These are phyloP conservation scores for Ivindomyrus marchei DNA, from an alignment of 2,113 vertebrate species.

Conservation along the genomic window DNA sequence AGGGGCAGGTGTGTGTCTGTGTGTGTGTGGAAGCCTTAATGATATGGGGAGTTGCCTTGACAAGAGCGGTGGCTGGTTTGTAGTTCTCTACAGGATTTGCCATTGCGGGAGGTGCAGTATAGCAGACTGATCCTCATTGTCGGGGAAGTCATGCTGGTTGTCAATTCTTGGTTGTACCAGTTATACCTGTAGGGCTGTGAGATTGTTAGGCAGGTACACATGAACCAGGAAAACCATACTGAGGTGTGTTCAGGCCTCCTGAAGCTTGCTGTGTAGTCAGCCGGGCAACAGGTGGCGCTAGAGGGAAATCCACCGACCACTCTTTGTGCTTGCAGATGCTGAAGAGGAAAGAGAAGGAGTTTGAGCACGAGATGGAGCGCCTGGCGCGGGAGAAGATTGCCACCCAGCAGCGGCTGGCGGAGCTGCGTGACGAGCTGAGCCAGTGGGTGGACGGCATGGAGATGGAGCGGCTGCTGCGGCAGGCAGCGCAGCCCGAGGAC, in stretches of 20 bases:
- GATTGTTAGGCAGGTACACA: neutral
- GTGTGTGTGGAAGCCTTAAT: neutral
- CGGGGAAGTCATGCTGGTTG: neutral
- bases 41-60: neutral
- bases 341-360: conserved; percentile 95
- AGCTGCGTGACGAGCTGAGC: conserved; percentile 78
- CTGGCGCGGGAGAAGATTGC: conserved; percentile 93
- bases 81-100: neutral
- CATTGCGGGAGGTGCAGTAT: neutral
- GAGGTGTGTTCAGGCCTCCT: neutral
- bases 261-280: neutral
- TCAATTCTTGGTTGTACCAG: neutral
- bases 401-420: conserved; percentile 83
- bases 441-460: conserved; percentile 70
- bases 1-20: neutral
- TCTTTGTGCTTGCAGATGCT: conserved; percentile 63
- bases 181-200: neutral
- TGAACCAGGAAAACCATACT: neutral
- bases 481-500: conserved; percentile 88
- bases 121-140: neutral
- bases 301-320: neutral
- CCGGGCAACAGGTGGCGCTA: neutral
- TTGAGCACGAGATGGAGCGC: conserved; percentile 96
- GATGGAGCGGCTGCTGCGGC: conserved; percentile 82
- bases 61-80: neutral